phyloP scores from a whole-genome alignment of 2,797 vertebrate species.

The Poeciliopsis presidionis region DNA sequence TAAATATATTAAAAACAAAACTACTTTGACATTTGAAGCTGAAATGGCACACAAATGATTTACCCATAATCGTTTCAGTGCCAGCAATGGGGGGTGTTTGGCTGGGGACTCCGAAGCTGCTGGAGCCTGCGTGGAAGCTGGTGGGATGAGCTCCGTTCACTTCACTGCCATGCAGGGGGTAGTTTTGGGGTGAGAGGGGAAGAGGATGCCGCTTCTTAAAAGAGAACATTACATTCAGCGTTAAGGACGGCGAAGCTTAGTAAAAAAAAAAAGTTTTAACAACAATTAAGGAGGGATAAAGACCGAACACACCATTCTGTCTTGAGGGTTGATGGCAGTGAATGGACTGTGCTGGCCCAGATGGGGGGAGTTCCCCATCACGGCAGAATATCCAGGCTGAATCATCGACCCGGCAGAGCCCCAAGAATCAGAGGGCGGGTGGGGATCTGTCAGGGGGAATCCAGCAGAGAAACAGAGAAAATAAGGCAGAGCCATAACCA shows the following conservation, averaged over 20 bases:
- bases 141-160: slow-evolving; percentile 87
- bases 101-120: slow-evolving; percentile 85
- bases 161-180: slow-evolving; percentile 91
- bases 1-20: slow-evolving; percentile 6
- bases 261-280: slow-evolving; percentile 25
- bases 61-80: slow-evolving; percentile 89
- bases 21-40: background rate
- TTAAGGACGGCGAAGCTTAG: slow-evolving; percentile 25
- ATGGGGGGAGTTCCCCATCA: slow-evolving; percentile 87
- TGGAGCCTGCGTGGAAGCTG: slow-evolving; percentile 86
- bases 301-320: slow-evolving; percentile 87
- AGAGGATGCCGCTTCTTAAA: slow-evolving; percentile 81
- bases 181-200: slow-evolving; percentile 86
- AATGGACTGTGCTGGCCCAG: slow-evolving; percentile 85
- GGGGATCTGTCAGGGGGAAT: slow-evolving; percentile 80
- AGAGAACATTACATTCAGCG: slow-evolving; percentile 27
- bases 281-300: slow-evolving; percentile 20
- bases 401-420: slow-evolving; percentile 83
- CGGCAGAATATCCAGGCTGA: slow-evolving; percentile 87
- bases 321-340: slow-evolving; percentile 90
- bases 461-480: slow-evolving; percentile 36
- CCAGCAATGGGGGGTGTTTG: slow-evolving; percentile 91
- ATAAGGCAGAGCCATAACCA: slow-evolving; percentile 48
- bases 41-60: slow-evolving; percentile 17
- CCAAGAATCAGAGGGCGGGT: slow-evolving; percentile 90